phyloP scores from a whole-genome alignment of 2,888 invertebrate genomes.

The Pseudanteris insignis region DNA sequence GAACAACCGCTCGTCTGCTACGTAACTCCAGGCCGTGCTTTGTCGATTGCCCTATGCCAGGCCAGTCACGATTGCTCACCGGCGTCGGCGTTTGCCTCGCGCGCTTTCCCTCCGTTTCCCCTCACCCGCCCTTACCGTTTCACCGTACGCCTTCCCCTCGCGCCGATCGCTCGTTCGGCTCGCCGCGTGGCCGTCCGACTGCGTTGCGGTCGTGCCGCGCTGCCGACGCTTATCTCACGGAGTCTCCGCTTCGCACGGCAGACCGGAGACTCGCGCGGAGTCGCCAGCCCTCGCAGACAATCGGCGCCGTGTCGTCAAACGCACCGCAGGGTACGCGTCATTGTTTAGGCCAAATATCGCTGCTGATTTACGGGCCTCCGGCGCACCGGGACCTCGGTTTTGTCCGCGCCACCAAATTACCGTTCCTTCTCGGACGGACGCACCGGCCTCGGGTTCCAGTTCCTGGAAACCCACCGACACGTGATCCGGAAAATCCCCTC shows the following conservation, averaged over 20 bases:
- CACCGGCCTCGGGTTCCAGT: background rate
- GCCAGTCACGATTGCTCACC: conserved; percentile 40
- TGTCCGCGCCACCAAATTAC: conserved; percentile 7
- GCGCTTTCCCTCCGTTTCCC: background rate
- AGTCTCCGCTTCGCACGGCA: conserved; percentile 1
- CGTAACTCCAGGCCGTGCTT: conserved; percentile 37
- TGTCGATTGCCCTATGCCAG: conserved; percentile 33
- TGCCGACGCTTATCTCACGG: background rate
- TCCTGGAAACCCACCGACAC: background rate
- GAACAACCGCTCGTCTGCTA: conserved; percentile 2
- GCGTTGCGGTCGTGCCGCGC: background rate
- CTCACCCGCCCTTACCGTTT: background rate
- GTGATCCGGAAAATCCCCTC: background rate
- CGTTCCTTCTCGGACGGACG: conserved; percentile 8
- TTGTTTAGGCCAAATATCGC: conserved; percentile 19
- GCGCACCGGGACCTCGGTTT: background rate
- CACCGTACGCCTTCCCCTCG: no score
- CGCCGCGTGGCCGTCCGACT: background rate
- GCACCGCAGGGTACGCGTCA: conserved; percentile 38
- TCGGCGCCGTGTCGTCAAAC: conserved; percentile 44
- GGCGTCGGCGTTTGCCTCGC: background rate
- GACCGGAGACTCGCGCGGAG: conserved; percentile 11
- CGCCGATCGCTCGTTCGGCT: conserved; percentile 3
- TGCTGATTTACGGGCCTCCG: conserved; percentile 22
- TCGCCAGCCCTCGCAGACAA: conserved; percentile 22